A percentile compares a stretch with the other conserved stretches of the same genome.
Conservation (phyloP, 2,113 vertebrate species). For the Malurus cyaneus region DNA sequence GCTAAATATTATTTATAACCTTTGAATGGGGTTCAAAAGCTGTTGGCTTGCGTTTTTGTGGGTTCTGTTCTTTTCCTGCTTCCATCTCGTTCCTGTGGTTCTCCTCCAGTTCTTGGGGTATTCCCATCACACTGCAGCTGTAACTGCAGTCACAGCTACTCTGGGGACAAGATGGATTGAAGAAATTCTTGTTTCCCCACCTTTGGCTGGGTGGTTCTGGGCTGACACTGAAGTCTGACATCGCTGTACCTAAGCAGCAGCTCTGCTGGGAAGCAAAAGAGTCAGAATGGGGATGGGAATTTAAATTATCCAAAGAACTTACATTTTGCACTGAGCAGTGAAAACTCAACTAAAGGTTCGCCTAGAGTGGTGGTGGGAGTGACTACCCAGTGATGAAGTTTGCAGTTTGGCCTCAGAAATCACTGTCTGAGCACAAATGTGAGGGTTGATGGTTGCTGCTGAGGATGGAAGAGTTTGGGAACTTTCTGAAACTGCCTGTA, state of each 20-base stretch:
- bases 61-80: not conserved
- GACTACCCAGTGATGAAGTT: not conserved
- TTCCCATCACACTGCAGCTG: not conserved
- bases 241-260: not conserved
- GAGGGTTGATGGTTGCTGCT: not conserved
- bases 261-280: not conserved
- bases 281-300: not conserved
- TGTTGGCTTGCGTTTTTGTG: not conserved
- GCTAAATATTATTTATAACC: constrained; percentile 4
- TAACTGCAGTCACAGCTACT: not conserved
- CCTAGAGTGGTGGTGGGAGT: not conserved
- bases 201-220: not conserved
- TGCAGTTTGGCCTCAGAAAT: not conserved
- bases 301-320: not conserved
- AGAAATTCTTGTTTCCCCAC: not conserved
- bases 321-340: not conserved
- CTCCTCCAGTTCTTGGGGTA: not conserved
- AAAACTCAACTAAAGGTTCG: not conserved
- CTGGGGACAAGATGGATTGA: not conserved
- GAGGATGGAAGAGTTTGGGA: not conserved
- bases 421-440: not conserved
- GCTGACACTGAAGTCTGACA: not conserved
- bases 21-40: not conserved
- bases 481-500: not conserved
- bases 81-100: not conserved